Conservation (phyloP, 2,797 vertebrate genomes). For the Furcifer pardalis region DNA sequence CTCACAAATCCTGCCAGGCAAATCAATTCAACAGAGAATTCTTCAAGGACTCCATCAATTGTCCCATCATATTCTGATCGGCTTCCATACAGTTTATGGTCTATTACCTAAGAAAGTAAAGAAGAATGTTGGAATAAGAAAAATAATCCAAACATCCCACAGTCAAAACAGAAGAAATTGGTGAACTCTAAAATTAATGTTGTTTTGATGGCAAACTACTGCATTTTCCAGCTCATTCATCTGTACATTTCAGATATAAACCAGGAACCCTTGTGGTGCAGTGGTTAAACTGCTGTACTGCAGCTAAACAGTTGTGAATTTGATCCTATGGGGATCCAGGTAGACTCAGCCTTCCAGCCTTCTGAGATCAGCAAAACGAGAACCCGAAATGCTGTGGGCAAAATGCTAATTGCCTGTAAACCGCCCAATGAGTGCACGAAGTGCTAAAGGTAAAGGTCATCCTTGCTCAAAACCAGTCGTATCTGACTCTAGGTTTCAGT, state of each 20-base stretch:
- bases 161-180: background rate
- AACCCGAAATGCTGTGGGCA: too few species aligned
- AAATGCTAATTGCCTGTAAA: too few species aligned
- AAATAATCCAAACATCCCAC: background rate
- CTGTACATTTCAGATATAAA: background rate
- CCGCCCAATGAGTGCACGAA: too few species aligned
- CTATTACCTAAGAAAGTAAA: slow-evolving; percentile 81
- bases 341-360: too few species aligned
- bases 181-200: background rate
- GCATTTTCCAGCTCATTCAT: background rate
- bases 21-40: slow-evolving; percentile 85
- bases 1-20: slow-evolving; percentile 90
- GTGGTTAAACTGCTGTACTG: too few species aligned
- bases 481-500: too few species aligned
- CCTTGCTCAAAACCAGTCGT: too few species aligned
- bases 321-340: too few species aligned
- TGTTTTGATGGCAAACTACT: background rate
- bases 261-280: too few species aligned
- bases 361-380: too few species aligned
- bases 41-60: slow-evolving; percentile 84
- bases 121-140: background rate
- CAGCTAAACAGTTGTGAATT: too few species aligned
- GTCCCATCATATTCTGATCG: slow-evolving; percentile 87
- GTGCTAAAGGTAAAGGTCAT: too few species aligned
- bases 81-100: slow-evolving; percentile 89